phyloP scores from a whole-genome alignment of 2,113 vertebrate genomes.

The Phylloscopus trochilus region DNA sequence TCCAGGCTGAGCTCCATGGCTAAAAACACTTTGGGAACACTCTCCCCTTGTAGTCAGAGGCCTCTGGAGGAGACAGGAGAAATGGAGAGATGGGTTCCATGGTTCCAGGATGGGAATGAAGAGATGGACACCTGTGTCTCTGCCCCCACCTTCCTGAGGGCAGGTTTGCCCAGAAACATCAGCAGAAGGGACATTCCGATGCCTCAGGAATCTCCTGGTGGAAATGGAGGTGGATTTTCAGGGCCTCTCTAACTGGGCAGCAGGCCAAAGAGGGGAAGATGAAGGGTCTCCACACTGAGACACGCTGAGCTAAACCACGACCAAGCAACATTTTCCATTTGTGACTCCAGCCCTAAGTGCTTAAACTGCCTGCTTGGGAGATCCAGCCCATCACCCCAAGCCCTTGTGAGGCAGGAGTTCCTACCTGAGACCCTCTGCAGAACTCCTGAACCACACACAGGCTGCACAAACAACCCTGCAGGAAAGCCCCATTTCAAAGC shows the following conservation, averaged over 20 bases:
- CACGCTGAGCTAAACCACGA: not conserved
- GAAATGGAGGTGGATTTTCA: not conserved
- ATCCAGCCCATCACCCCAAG: not conserved
- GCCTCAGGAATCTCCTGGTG: not conserved
- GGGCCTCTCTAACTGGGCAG: not conserved
- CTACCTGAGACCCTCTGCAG: not conserved
- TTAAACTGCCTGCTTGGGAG: not conserved
- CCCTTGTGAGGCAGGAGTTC: not conserved
- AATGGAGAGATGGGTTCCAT: not conserved
- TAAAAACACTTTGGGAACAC: not conserved
- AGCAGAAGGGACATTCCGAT: not conserved
- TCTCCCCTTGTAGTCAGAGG: not conserved
- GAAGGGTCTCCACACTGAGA: not conserved
- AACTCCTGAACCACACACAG: not conserved
- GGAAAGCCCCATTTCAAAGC: not conserved
- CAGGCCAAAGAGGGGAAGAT: not conserved
- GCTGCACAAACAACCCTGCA: not conserved
- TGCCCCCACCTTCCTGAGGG: not conserved
- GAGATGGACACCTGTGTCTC: not conserved
- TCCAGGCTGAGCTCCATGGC: not conserved
- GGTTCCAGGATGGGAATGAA: not conserved
- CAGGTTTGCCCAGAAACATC: not conserved
- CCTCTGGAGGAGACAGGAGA: not conserved
- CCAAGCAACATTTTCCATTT: not conserved
- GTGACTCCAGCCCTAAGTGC: not conserved